A percentile compares a stretch with the other conserved stretches of the same genome.
phyloP scores from a whole-genome alignment of 2,797 vertebrate genomes.

The Platyrinchus mystaceus region DNA sequence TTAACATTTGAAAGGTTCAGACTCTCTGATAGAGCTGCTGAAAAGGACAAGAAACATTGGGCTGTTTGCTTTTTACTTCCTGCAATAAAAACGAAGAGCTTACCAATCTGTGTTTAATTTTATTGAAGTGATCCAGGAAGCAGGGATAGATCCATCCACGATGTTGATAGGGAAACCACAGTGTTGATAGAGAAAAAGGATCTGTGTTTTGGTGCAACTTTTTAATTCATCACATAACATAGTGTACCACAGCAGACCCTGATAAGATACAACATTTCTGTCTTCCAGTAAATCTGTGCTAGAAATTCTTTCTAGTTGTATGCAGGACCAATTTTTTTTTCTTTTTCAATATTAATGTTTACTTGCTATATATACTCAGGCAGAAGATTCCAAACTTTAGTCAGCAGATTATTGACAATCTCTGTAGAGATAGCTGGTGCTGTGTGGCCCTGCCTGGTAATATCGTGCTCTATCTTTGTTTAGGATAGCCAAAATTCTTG shows the following conservation, averaged over 20 bases:
- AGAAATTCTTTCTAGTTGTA: neutral
- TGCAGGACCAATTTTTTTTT: neutral
- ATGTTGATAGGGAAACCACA: neutral
- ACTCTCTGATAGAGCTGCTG: neutral
- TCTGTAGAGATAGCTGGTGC: fast-evolving
- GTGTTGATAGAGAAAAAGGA: neutral
- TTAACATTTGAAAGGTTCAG: neutral
- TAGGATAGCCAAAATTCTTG: neutral
- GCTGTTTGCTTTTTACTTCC: neutral
- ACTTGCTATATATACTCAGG: neutral
- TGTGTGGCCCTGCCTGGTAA: neutral
- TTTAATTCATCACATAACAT: neutral
- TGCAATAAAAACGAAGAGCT: neutral
- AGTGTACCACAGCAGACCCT: neutral
- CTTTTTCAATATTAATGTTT: neutral
- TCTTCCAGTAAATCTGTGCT: neutral
- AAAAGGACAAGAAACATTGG: neutral
- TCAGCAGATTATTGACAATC: neutral
- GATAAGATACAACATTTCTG: neutral
- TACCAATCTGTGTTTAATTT: neutral
- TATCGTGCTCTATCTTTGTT: neutral
- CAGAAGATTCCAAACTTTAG: neutral
- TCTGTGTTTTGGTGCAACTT: neutral
- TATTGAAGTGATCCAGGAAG: neutral
- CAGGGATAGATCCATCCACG: neutral